These are phyloP conservation scores for Bos javanicus DNA, from an alignment of 2,113 vertebrate species.

Conservation along the genomic window DNA sequence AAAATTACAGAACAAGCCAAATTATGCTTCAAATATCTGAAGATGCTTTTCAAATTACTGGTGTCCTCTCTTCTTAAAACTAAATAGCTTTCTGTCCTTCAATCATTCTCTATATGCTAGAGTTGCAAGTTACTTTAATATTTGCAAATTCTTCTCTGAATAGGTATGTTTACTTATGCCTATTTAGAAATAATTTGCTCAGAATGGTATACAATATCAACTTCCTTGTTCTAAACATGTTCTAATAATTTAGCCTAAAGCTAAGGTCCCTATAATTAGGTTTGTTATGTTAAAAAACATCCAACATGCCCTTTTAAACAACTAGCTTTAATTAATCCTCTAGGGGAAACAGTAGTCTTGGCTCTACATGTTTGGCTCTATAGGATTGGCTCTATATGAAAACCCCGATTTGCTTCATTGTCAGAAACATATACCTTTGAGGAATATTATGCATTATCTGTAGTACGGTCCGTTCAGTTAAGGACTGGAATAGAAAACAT, in stretches of 20 bases:
- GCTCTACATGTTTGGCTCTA: not conserved
- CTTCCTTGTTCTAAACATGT: not conserved
- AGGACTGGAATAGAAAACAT: not conserved
- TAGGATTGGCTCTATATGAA: not conserved
- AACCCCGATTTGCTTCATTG: not conserved
- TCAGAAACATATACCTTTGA: not conserved
- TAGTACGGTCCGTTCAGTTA: not conserved
- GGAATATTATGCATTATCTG: not conserved
- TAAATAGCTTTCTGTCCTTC: not conserved
- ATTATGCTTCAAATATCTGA: constrained; percentile 10
- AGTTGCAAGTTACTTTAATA: not conserved
- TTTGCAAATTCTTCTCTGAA: not conserved
- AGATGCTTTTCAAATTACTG: not conserved
- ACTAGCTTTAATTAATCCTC: not conserved
- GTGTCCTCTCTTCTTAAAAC: not conserved
- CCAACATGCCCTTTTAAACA: not conserved
- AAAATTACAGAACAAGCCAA: not conserved
- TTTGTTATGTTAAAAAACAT: not conserved
- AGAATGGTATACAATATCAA: not conserved
- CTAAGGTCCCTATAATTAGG: not conserved
- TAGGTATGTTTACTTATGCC: not conserved
- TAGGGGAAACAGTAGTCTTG: not conserved
- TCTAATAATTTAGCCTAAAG: not conserved
- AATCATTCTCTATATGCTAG: not conserved
- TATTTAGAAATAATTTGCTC: constrained; percentile 15